These are phyloP conservation scores for Drosophila fungiperda DNA, from an alignment of 2,888 invertebrate genomes.

Conservation along the genomic window DNA sequence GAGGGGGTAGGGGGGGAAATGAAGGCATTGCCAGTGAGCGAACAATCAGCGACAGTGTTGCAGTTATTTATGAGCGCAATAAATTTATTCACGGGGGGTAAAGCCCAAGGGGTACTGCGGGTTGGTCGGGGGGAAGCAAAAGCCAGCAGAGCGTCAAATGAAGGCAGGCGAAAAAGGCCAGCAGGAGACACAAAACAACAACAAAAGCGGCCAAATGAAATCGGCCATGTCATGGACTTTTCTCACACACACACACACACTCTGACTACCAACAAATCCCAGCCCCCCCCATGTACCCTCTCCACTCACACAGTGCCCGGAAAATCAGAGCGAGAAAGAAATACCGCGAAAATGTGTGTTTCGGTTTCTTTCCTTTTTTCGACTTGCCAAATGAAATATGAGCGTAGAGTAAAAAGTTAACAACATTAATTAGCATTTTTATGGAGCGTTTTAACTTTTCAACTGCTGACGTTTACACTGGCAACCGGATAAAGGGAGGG, in stretches of 20 bases:
- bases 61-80: slow-evolving; percentile 81
- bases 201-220: slow-evolving; percentile 31
- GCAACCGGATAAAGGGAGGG: neutral
- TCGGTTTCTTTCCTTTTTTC: neutral
- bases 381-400: slow-evolving; percentile 63
- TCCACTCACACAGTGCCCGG: neutral
- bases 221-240: slow-evolving; percentile 62
- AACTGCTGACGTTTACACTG: neutral
- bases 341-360: slow-evolving; percentile 7
- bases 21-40: slow-evolving; percentile 59
- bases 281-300: too few relatives aligned
- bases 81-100: slow-evolving; percentile 74
- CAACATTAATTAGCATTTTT: slow-evolving; percentile 81
- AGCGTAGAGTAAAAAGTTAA: slow-evolving; percentile 78
- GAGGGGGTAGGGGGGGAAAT: slow-evolving; percentile 18
- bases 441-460: slow-evolving; percentile 67
- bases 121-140: neutral
- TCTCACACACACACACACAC: slow-evolving; percentile 15
- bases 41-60: slow-evolving; percentile 78
- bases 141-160: slow-evolving; percentile 73
- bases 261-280: neutral
- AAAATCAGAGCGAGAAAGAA: slow-evolving; percentile 26
- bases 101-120: slow-evolving; percentile 2
- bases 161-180: slow-evolving; percentile 64
- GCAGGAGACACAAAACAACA: slow-evolving; percentile 58